These are phyloP conservation scores for Scarus forsteni DNA, from an alignment of 2,797 vertebrate species.

Conservation along the genomic window DNA sequence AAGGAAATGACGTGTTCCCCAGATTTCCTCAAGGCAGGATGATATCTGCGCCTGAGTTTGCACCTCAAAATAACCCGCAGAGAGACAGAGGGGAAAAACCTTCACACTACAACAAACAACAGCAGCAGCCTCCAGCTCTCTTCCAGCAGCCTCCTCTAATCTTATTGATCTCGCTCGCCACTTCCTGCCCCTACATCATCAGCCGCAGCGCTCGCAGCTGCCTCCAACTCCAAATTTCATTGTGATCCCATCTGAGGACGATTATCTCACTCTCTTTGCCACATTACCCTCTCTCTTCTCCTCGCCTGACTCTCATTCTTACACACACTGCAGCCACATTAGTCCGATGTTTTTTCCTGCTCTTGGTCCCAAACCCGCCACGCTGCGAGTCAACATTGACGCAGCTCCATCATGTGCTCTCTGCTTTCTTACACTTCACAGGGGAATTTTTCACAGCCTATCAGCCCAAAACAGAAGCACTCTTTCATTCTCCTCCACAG, in stretches of 20 bases:
- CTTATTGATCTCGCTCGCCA: slow-evolving; percentile 46
- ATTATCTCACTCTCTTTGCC: slow-evolving; percentile 47
- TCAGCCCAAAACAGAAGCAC: slow-evolving; percentile 29
- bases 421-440: slow-evolving; percentile 35
- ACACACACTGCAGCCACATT: slow-evolving; percentile 1
- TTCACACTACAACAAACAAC: background rate
- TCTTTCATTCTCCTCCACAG: slow-evolving; percentile 18
- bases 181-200: slow-evolving; percentile 61
- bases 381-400: slow-evolving; percentile 15
- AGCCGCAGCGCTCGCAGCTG: slow-evolving; percentile 23
- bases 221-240: slow-evolving; percentile 34
- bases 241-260: slow-evolving; percentile 33
- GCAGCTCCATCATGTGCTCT: slow-evolving; percentile 45
- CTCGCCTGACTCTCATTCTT: background rate
- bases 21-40: slow-evolving; percentile 55
- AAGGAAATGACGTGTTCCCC: slow-evolving; percentile 70
- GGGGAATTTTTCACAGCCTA: slow-evolving; percentile 45
- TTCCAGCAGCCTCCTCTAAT: slow-evolving; percentile 22
- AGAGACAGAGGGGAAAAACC: slow-evolving; percentile 6
- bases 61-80: slow-evolving; percentile 50
- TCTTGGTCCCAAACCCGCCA: slow-evolving; percentile 16
- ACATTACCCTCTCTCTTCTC: slow-evolving; percentile 10
- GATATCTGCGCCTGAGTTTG: slow-evolving; percentile 25
- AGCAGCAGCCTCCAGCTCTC: slow-evolving; percentile 11
- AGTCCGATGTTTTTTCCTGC: background rate